These are phyloP conservation scores for Xiphophorus maculatus DNA, from an alignment of 2,113 vertebrate species.

Conservation along the genomic window DNA sequence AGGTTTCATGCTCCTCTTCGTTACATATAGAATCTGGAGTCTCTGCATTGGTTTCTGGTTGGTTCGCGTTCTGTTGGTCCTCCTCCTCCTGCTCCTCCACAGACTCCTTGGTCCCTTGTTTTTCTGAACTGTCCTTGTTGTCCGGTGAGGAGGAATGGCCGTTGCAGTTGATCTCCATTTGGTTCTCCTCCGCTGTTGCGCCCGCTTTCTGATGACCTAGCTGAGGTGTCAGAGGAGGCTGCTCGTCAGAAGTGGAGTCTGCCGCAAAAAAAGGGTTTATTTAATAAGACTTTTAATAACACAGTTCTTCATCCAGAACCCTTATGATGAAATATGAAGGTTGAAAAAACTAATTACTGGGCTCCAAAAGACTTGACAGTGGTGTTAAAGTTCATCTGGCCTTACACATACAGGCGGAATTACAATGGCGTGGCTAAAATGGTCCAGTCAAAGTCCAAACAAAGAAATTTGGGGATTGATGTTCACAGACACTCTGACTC, in stretches of 20 bases:
- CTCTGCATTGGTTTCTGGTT: conserved; percentile 25
- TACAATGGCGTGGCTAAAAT: too few species aligned
- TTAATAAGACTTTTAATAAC: too few species aligned
- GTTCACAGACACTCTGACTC: too few species aligned
- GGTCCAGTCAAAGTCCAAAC: too few species aligned
- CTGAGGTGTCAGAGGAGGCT: conserved; percentile 25
- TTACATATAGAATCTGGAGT: conserved; percentile 15
- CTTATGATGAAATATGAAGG: too few species aligned
- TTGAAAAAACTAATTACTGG: too few species aligned
- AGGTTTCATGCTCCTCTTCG: conserved; percentile 30
- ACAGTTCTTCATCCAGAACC: too few species aligned
- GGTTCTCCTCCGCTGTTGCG: conserved; percentile 24
- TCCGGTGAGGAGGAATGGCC: conserved; percentile 72
- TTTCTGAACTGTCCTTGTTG: conserved; percentile 62
- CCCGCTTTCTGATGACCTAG: conserved; percentile 45
- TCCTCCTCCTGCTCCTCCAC: conserved; percentile 78
- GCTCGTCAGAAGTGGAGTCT: conserved; percentile 49
- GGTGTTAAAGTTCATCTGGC: too few species aligned
- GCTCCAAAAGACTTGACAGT: too few species aligned
- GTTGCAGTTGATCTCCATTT: conserved; percentile 85
- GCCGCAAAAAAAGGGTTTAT: not conserved
- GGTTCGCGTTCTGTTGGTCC: conserved; percentile 86
- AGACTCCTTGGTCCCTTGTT: conserved; percentile 70
- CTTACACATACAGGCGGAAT: too few species aligned
- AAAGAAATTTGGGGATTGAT: too few species aligned